These are phyloP conservation scores for Cossypha caffra DNA, from an alignment of 2,797 vertebrate genomes.

Conservation along the genomic window DNA sequence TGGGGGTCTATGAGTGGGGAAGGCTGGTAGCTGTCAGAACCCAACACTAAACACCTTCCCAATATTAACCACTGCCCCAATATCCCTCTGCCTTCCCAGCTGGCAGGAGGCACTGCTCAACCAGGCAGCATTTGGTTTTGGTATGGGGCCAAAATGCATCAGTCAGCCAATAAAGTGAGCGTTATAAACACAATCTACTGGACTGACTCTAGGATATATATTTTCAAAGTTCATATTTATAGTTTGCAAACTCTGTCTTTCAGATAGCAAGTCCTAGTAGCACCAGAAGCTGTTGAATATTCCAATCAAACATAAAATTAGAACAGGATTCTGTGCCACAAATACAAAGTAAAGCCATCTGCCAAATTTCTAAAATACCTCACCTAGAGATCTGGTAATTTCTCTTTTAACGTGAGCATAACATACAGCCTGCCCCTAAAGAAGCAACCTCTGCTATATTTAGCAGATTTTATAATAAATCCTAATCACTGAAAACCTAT, in stretches of 20 bases:
- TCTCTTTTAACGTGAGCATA: slow-evolving; percentile 62
- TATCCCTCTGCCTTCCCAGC: not conserved
- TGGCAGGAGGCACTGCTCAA: not conserved
- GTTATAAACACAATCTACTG: slow-evolving; percentile 53
- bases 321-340: slow-evolving; percentile 67
- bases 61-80: not conserved
- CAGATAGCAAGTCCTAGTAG: slow-evolving; percentile 70
- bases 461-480: not conserved
- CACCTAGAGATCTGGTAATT: slow-evolving; percentile 72
- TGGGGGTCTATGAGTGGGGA: not conserved
- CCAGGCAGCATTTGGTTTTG: slow-evolving; percentile 5
- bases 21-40: not conserved
- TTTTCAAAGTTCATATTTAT: slow-evolving; percentile 72
- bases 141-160: slow-evolving; percentile 21
- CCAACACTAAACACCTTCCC: not conserved
- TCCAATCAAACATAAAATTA: slow-evolving; percentile 72
- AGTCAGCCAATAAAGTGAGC: slow-evolving; percentile 37
- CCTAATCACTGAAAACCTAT: not conserved
- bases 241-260: slow-evolving; percentile 73
- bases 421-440: slow-evolving; percentile 18
- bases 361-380: slow-evolving; percentile 72
- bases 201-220: slow-evolving; percentile 64
- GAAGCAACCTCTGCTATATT: slow-evolving; percentile 36
- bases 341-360: slow-evolving; percentile 79
- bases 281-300: slow-evolving; percentile 73